Conservation (phyloP, 2,888 invertebrate species). For the Rhamphomyia laevipes region DNA sequence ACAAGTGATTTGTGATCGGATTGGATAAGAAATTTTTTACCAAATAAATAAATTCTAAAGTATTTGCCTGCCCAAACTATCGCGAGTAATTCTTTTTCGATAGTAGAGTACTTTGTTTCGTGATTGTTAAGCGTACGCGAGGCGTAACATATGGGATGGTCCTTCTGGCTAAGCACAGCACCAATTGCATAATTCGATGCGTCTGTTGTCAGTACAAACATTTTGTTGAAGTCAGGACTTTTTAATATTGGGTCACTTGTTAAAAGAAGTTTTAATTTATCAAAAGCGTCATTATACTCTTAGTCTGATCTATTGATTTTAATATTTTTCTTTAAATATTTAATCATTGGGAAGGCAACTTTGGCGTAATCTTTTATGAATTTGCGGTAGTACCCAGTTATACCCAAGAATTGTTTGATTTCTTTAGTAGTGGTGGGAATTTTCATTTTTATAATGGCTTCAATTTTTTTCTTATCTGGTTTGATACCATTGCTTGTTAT, state of each 20-base stretch:
- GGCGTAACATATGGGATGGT: conserved; percentile 7
- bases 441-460: too few species aligned
- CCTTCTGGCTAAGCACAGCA: conserved; percentile 7
- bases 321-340: conserved; percentile 1
- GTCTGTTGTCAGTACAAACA: conserved; percentile 9
- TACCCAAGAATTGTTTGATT: too few species aligned
- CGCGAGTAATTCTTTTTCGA: conserved; percentile 5
- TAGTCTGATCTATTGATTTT: conserved; percentile 4
- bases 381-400: too few species aligned
- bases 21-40: too few species aligned
- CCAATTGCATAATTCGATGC: conserved; percentile 7
- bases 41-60: too few species aligned
- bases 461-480: too few species aligned
- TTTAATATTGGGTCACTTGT: conserved; percentile 14
- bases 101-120: conserved; percentile 1
- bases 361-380: too few species aligned
- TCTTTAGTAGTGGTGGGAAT: too few species aligned
- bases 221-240: conserved; percentile 21
- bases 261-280: conserved; percentile 11
- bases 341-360: neutral
- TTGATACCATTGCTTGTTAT: neutral
- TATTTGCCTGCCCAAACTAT: conserved; percentile 1
- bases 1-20: too few species aligned
- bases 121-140: conserved; percentile 3
- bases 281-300: conserved; percentile 8